Base-by-base conservation (phyloP, 2,797 vertebrate species). In the Cirrhinus molitorella region DNA sequence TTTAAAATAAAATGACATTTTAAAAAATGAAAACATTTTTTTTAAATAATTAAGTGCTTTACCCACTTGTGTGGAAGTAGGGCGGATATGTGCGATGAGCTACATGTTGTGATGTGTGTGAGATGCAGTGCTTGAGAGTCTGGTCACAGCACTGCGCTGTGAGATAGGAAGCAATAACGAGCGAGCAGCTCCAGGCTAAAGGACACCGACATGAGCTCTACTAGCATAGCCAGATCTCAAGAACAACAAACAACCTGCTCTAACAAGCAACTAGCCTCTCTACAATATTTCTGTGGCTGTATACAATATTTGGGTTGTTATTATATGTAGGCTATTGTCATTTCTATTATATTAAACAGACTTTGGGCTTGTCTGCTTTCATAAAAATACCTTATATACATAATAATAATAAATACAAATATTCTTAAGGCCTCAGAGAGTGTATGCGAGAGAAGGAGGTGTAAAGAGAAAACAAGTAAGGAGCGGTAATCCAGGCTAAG, bases 51-150 rank as follows among this genome's bases (percentile, higher is more conserved):
- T 40, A 40, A 40, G 7, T 61, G 57, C 16, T 61, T 61, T 28
- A 16, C 23, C 5, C 12, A 23, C 12, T 25, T 61, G 23, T 25
- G 57, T 61, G 23, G 25, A 61, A 25, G 23, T 12, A 25, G 23
- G 23, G 23, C 23, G 16, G 3, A 65, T 11, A 13, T 23, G 53
- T 55, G 14, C 2, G 23, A 55, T 6, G 16, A 67, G n/a, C 63
- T 5, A n/a, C 34, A 76, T 73, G 45, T 25, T 17, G 23, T 81
- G 37, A 49, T 51, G 59, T 75, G 67, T 37, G 75, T 17, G n/a
- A 49, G 57, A 65, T 59, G 55, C 31, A 11, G 10, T 59, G n/a
- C 11, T 78, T 81, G 49, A 25, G 51, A 80, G 65, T 78, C 78
- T 49, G 78, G 47, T 84, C 78, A 77, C 82, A 73, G 25, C 71